These are phyloP conservation scores for Aphaenogaster floridana DNA, from an alignment of 1,140 invertebrate species.

Conservation along the genomic window DNA sequence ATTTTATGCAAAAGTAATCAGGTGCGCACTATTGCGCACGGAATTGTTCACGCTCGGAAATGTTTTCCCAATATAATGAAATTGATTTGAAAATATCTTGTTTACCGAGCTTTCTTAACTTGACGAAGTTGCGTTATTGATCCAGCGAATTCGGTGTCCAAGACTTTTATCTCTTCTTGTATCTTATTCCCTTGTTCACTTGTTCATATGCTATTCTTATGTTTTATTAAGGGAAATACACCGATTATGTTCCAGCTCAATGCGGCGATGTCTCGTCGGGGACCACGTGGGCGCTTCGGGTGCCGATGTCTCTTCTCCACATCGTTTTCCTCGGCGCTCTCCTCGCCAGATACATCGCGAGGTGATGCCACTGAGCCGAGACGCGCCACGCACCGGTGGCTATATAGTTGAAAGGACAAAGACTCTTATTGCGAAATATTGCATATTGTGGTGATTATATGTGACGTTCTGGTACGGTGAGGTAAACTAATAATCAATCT, in stretches of 20 bases:
- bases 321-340: slow-evolving; percentile 75
- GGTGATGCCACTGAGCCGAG: slow-evolving; percentile 82
- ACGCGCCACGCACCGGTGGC: slow-evolving; percentile 65
- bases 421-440: slow-evolving; percentile 55
- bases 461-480: slow-evolving; percentile 41
- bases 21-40: too few species aligned
- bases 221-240: neutral
- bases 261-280: slow-evolving; percentile 82
- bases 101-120: neutral
- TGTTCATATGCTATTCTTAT: neutral
- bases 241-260: slow-evolving; percentile 77
- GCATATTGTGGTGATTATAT: slow-evolving; percentile 38
- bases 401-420: slow-evolving; percentile 74
- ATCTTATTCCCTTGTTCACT: neutral
- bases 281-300: slow-evolving; percentile 79
- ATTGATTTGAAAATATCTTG: neutral
- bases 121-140: neutral
- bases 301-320: slow-evolving; percentile 76
- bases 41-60: neutral
- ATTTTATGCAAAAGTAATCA: too few species aligned
- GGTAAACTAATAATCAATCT: slow-evolving; percentile 72
- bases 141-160: neutral
- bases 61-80: neutral
- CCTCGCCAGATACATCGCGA: slow-evolving; percentile 78
- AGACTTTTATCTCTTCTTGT: neutral